Percentiles rank a stretch among this genome's conserved stretches.
Evolutionary conservation across 2,797 vertebrate species (phyloP).

Genomic region (Syngnathus rostellatus): DNA sequence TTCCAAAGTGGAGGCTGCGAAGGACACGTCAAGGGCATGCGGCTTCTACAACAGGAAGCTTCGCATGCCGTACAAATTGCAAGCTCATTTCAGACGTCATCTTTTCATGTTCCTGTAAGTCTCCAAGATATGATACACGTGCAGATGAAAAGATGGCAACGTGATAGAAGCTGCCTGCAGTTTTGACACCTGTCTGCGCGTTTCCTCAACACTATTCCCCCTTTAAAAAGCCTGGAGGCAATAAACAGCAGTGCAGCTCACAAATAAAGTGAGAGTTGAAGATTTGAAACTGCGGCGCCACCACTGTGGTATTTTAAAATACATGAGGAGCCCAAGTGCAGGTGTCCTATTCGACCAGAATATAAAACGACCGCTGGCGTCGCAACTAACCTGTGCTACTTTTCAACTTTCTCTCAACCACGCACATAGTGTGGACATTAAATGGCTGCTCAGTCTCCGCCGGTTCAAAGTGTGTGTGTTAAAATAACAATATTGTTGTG

Average conservation of each 20-base stretch:
- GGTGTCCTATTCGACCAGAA: slow-evolving; percentile 36
- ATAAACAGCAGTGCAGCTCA: slow-evolving; percentile 14
- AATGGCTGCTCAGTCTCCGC: slow-evolving; percentile 14
- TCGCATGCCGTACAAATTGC: neutral
- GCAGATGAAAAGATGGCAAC: neutral
- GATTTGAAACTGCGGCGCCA: neutral
- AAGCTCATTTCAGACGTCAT: neutral
- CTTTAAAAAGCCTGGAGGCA: slow-evolving; percentile 10
- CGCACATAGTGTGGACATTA: neutral
- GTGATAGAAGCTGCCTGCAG: neutral
- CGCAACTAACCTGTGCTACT: slow-evolving; percentile 13
- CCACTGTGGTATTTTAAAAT: slow-evolving; percentile 25
- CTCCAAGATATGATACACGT: neutral
- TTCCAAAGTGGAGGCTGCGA: slow-evolving; percentile 43
- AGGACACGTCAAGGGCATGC: slow-evolving; percentile 69
- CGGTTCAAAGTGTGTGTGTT: slow-evolving; percentile 9
- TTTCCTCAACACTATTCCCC: slow-evolving; percentile 1
- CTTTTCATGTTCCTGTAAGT: neutral
- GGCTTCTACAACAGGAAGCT: slow-evolving; percentile 12
- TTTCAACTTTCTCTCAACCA: neutral
- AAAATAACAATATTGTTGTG: slow-evolving; percentile 5
- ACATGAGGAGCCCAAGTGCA: slow-evolving; percentile 27
- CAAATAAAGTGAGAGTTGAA: slow-evolving; percentile 16
- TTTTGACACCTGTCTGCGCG: slow-evolving; percentile 2
- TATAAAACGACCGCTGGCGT: slow-evolving; percentile 40